Evolutionary conservation across 2,888 invertebrate species (phyloP), one percentile per base, ranked within the genome.

Genomic region (Tenthredo livida): DNA sequence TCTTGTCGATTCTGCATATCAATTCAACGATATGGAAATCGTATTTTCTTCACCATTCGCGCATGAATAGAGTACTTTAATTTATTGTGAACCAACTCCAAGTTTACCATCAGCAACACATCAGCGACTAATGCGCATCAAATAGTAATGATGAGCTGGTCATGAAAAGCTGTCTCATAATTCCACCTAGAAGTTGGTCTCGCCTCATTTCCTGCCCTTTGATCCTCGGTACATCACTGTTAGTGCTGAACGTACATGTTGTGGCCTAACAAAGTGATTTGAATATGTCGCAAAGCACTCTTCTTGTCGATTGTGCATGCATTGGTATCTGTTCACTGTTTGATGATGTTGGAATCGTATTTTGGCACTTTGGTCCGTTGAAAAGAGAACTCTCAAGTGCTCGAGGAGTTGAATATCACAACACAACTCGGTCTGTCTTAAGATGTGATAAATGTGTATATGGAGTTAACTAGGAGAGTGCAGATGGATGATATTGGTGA

Each of bases 401-500:
- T 25, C 61, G 61, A 12, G 12, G 25, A 29, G 25, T 61, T 21
- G 21, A 29, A 61, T 61, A 61, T 29, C 12, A 25, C 61, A 29
- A 61, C 6, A 54, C n/a, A 17, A 54, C 50, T n/a, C 54, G 6
- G n/a, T n/a, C 17, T n/a, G n/a, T 54, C n/a, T 33, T 17, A 67
- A 33, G 33, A 33, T 33, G 6, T 33, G 29, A 67, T 33, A 33
- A 67, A 67, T 67, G 33, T 67, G 33, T 25, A 17, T 33, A 67
- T 5, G 67, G 6, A 33, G 67, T 21, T 61, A 25, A 29, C 67
- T 33, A 17, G 7, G 67, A 33, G 33, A 67, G 40, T 73, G 40
- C 70, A 37, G 70, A 73, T 43, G n/a, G 37, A 70, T 70, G 70
- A 70, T 70, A 70, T 29, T 70, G 33, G 70, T 37, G 15, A 29